Conservation (phyloP, 2,888 invertebrate genomes). For the Petrophora chlorosata region DNA sequence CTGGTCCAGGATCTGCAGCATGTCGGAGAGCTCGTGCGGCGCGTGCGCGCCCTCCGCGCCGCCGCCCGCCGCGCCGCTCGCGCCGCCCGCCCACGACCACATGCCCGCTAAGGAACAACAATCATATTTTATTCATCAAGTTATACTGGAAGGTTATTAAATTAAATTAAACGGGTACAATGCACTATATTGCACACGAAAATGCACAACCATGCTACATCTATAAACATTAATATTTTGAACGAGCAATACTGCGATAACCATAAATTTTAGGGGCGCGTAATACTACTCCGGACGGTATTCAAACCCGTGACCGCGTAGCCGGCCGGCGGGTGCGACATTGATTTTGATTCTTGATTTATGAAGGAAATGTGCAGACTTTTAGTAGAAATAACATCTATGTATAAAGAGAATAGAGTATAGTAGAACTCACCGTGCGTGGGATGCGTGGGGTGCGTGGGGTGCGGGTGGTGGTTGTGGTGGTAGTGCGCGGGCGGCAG, state of each 20-base stretch:
- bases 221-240: too few relatives aligned
- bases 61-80: constrained; percentile 49
- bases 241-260: too few relatives aligned
- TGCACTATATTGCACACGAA: too few relatives aligned
- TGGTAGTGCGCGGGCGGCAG: constrained; percentile 76
- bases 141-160: too few relatives aligned
- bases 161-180: neutral
- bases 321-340: too few relatives aligned
- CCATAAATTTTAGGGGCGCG: too few relatives aligned
- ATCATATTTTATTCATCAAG: neutral
- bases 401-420: neutral
- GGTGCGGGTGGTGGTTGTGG: constrained; percentile 65
- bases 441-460: constrained; percentile 64
- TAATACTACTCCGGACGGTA: too few relatives aligned
- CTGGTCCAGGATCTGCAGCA: constrained; percentile 96
- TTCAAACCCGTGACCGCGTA: too few relatives aligned
- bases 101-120: constrained; percentile 82
- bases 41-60: constrained; percentile 74
- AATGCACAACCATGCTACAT: too few relatives aligned
- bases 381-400: too few relatives aligned
- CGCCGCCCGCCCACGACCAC: constrained; percentile 91
- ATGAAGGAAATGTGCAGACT: too few relatives aligned
- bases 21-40: constrained; percentile 92
- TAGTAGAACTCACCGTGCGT: constrained; percentile 49
- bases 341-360: too few relatives aligned